Conservation (phyloP, 2,888 invertebrate genomes). For the Azorinus chamasolen region DNA sequence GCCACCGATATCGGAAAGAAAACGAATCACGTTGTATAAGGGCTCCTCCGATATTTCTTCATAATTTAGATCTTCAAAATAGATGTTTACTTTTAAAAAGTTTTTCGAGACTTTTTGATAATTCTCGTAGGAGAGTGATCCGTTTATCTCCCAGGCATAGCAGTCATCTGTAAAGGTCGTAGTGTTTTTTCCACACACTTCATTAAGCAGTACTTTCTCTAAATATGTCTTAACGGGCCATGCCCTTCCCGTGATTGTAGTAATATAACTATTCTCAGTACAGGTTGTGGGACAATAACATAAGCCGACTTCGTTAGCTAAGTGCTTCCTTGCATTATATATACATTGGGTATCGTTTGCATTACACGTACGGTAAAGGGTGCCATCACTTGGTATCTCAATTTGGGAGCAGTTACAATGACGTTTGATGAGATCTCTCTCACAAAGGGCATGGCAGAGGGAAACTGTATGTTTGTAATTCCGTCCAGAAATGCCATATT, state of each 20-base stretch:
- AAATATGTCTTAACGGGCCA: conserved; percentile 8
- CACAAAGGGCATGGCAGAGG: conserved; percentile 5
- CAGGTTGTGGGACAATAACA: conserved; percentile 15
- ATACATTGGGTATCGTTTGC: neutral
- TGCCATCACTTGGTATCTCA: neutral
- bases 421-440: neutral
- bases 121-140: neutral
- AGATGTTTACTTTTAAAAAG: conserved; percentile 23
- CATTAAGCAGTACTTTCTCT: neutral
- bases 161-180: neutral
- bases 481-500: neutral
- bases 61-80: conserved; percentile 21
- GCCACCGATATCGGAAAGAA: conserved; percentile 66
- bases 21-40: conserved; percentile 31
- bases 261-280: neutral
- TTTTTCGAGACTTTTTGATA: neutral
- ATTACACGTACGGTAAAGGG: neutral
- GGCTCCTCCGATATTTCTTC: conserved; percentile 13
- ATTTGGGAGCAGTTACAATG: neutral
- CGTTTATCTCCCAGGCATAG: neutral
- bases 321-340: neutral
- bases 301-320: neutral
- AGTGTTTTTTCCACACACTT: neutral
- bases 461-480: conserved; percentile 4
- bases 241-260: neutral